Percentiles rank a stretch among this genome's conserved stretches.
phyloP scores from a whole-genome alignment of 2,888 invertebrate species.

The Tinea semifulvella region DNA sequence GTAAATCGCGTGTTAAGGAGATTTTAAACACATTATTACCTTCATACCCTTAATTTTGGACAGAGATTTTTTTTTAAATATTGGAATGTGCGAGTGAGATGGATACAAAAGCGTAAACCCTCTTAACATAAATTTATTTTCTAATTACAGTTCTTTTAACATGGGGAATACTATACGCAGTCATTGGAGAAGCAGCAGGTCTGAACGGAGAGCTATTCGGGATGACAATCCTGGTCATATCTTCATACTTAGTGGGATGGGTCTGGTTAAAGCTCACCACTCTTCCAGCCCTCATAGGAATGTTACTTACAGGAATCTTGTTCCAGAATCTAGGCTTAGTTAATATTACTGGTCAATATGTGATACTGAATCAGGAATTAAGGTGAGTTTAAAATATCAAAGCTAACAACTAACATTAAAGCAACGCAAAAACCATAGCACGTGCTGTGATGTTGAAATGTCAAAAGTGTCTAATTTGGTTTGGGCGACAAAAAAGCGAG shows the following conservation, averaged over 20 bases:
- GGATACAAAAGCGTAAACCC: too few relatives aligned
- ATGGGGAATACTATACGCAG: constrained; percentile 74
- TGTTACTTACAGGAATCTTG: constrained; percentile 77
- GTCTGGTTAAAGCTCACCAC: constrained; percentile 71
- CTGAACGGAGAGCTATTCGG: constrained; percentile 74
- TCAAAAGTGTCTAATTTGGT: too few relatives aligned
- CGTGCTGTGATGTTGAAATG: too few relatives aligned
- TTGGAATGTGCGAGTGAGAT: too few relatives aligned
- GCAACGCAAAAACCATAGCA: too few relatives aligned
- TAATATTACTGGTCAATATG: constrained; percentile 68
- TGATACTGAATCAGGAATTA: constrained; percentile 70
- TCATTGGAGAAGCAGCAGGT: constrained; percentile 70
- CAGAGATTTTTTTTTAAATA: too few relatives aligned
- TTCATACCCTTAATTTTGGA: too few relatives aligned
- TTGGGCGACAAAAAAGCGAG: too few relatives aligned
- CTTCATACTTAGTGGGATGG: constrained; percentile 79
- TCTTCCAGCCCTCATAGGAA: constrained; percentile 78
- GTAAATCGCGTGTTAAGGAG: too few relatives aligned
- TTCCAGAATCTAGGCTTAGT: constrained; percentile 73
- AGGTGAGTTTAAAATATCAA: constrained; percentile 56
- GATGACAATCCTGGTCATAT: constrained; percentile 70
- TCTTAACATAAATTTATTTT: too few relatives aligned
- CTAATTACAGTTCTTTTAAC: constrained; percentile 65
- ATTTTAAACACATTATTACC: too few relatives aligned
- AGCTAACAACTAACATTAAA: too few relatives aligned